phyloP scores from a whole-genome alignment of 1,140 invertebrate genomes.

The Brachionus sp. region DNA sequence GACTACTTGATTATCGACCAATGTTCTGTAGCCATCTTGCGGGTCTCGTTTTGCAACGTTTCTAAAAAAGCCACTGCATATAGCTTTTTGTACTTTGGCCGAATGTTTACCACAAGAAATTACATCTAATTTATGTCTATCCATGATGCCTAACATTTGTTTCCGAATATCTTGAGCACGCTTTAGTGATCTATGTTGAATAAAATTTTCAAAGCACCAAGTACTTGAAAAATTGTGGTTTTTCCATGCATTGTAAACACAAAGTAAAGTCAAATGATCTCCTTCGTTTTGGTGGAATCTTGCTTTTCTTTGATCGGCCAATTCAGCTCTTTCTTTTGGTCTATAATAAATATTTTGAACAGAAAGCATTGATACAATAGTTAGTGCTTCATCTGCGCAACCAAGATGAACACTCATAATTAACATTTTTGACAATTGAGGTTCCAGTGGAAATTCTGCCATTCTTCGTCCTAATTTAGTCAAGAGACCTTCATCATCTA shows the following conservation, averaged over 20 bases:
- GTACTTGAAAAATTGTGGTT: conserved; percentile 98
- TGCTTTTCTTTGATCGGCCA: conserved; percentile 94
- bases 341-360: conserved; percentile 98
- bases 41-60: conserved; percentile 99
- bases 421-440: conserved; percentile 96
- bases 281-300: conserved; percentile 98
- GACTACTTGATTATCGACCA: conserved; percentile 95
- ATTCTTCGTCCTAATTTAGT: conserved; percentile 89
- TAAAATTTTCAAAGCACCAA: conserved; percentile 99
- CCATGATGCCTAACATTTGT: conserved; percentile 95
- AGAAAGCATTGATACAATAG: conserved; percentile 96
- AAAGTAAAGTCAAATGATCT: conserved; percentile 92
- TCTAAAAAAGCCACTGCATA: conserved; percentile 97
- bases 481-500: conserved; percentile 92
- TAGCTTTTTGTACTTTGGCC: conserved; percentile 90
- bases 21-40: conserved; percentile 93
- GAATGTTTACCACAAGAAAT: conserved; percentile 93
- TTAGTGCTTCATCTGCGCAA: conserved; percentile 96
- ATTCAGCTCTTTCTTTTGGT: conserved; percentile 85
- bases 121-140: conserved; percentile 94
- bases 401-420: conserved; percentile 98
- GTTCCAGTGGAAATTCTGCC: conserved; percentile 98
- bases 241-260: conserved; percentile 98
- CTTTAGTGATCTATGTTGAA: conserved; percentile 92
- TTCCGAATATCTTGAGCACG: conserved; percentile 96